Evolutionary conservation across 1,140 invertebrate species (phyloP).

Genomic region (Propsilocerus akamusi): DNA sequence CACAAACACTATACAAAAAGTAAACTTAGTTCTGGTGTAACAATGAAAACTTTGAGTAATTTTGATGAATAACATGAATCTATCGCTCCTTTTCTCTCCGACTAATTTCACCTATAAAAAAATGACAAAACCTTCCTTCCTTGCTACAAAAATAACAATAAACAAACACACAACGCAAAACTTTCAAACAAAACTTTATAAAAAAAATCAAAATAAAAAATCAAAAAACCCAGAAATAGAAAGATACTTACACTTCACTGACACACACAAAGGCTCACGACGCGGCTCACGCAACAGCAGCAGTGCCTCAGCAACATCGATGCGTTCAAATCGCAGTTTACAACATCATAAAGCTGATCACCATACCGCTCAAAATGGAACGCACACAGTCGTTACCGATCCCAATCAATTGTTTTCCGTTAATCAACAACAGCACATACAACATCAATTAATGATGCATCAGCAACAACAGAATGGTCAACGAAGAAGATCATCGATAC

Average conservation of each 20-base stretch:
- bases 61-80: too few relatives aligned
- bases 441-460: too few relatives aligned
- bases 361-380: background rate
- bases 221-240: background rate
- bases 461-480: background rate
- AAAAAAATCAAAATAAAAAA: background rate
- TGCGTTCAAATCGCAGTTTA: background rate
- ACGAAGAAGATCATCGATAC: background rate
- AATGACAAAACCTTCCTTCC: too few relatives aligned
- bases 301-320: background rate
- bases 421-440: background rate
- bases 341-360: background rate
- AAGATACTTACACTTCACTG: constrained; percentile 4
- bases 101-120: too few relatives aligned
- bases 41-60: too few relatives aligned
- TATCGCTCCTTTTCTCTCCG: too few relatives aligned
- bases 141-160: too few relatives aligned
- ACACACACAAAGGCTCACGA: constrained; percentile 2
- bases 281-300: background rate
- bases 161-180: too few relatives aligned
- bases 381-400: background rate
- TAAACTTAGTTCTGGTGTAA: too few relatives aligned
- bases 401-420: background rate
- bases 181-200: background rate
- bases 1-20: too few relatives aligned